A percentile compares a stretch with the other conserved stretches of the same genome.
phyloP scores from a whole-genome alignment of 2,888 invertebrate species.

The Pachydiplax longipennis region DNA sequence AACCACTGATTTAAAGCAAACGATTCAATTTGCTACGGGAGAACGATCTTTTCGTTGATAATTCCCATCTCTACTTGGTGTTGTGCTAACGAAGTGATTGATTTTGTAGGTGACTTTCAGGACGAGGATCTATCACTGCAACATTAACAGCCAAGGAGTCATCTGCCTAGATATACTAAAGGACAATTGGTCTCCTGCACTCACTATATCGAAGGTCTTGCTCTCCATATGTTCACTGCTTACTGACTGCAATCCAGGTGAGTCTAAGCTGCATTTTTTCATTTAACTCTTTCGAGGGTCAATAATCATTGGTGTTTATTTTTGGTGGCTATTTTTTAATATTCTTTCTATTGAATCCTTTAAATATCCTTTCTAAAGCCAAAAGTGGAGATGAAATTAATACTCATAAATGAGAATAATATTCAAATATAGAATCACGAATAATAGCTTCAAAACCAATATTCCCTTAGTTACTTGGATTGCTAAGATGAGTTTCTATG shows the following conservation, averaged over 20 bases:
- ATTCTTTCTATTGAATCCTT: no score
- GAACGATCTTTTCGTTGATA: no score
- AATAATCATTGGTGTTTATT: neutral
- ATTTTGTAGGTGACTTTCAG: slow-evolving; percentile 81
- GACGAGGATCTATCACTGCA: slow-evolving; percentile 98
- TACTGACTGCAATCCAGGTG: slow-evolving; percentile 98
- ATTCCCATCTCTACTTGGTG: neutral
- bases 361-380: no score
- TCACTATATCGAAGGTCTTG: slow-evolving; percentile 97
- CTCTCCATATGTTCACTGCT: slow-evolving; percentile 97
- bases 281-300: neutral
- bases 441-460: no score
- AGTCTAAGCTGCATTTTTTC: slow-evolving; percentile 53
- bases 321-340: no score
- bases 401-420: no score
- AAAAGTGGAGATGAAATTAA: no score
- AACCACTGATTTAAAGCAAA: no score
- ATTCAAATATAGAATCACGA: no score
- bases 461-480: no score
- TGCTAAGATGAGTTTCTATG: no score
- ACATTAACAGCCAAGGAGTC: slow-evolving; percentile 98
- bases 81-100: neutral
- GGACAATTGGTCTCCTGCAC: slow-evolving; percentile 99
- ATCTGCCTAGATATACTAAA: slow-evolving; percentile 98
- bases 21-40: no score